Conservation (phyloP, 2,797 vertebrate species). For the Malacoraja senta region DNA sequence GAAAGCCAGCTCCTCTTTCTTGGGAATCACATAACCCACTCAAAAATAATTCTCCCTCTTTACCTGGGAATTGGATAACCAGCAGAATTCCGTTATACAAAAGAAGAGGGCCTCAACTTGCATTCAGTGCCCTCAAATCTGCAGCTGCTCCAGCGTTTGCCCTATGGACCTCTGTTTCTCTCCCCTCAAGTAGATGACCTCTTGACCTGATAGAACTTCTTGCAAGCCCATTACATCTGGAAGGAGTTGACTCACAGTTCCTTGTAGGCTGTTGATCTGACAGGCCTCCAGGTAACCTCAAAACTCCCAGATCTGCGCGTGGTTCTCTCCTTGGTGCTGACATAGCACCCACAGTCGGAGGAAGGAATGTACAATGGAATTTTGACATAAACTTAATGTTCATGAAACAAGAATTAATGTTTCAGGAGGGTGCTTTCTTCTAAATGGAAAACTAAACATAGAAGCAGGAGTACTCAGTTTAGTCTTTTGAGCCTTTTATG, state of each 20-base stretch:
- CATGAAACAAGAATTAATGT: not conserved
- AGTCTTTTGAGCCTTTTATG: no score
- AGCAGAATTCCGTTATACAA: no score
- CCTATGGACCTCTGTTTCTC: not conserved
- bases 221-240: not conserved
- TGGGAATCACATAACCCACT: no score
- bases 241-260: not conserved
- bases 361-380: not conserved
- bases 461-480: no score
- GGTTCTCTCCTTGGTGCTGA: not conserved
- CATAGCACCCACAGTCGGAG: not conserved
- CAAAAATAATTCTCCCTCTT: no score
- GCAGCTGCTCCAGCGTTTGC: no score
- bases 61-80: no score
- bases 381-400: not conserved
- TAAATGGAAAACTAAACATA: not conserved
- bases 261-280: not conserved
- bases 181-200: not conserved
- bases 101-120: no score
- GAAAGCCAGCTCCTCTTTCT: no score
- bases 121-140: no score
- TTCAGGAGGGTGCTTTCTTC: not conserved
- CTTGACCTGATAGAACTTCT: not conserved
- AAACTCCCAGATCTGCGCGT: not conserved
- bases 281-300: not conserved